Evolutionary conservation across 2,797 vertebrate genomes (phyloP).

Genomic region (Sebastes alutus): DNA sequence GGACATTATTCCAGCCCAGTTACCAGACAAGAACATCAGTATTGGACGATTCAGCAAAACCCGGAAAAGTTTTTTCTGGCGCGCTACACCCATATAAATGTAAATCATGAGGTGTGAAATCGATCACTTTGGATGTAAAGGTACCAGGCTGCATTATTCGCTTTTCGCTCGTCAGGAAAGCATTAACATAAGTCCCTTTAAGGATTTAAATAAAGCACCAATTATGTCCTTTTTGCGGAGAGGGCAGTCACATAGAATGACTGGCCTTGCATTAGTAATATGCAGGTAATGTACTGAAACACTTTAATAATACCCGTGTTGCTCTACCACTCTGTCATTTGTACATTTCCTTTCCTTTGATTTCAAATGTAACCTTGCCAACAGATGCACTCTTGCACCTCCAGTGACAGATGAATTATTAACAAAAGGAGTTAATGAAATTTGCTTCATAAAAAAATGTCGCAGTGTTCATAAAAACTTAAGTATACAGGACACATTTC

Average conservation of each 20-base stretch:
- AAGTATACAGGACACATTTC: neutral
- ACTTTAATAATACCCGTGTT: neutral
- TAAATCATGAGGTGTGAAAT: neutral
- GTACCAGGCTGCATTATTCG: neutral
- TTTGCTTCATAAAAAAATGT: slow-evolving; percentile 22
- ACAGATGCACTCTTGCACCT: slow-evolving; percentile 16
- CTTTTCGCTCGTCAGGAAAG: neutral
- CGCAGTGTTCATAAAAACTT: slow-evolving; percentile 21
- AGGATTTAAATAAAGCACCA: neutral
- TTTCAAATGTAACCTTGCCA: slow-evolving; percentile 18
- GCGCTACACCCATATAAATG: neutral
- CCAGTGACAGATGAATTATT: slow-evolving; percentile 28
- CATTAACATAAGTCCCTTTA: neutral
- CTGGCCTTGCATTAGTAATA: neutral
- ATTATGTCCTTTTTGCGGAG: neutral
- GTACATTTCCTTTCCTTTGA: slow-evolving; percentile 10
- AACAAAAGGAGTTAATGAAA: slow-evolving; percentile 35
- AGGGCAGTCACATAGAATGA: neutral
- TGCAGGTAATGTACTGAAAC: neutral
- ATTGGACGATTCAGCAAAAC: neutral
- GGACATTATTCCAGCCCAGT: neutral
- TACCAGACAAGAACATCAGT: neutral
- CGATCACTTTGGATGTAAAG: too few relatives aligned
- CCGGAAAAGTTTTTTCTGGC: neutral
- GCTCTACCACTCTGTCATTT: neutral